These are phyloP conservation scores for Copidosoma floridanum DNA, from an alignment of 1,140 invertebrate genomes.

Conservation along the genomic window DNA sequence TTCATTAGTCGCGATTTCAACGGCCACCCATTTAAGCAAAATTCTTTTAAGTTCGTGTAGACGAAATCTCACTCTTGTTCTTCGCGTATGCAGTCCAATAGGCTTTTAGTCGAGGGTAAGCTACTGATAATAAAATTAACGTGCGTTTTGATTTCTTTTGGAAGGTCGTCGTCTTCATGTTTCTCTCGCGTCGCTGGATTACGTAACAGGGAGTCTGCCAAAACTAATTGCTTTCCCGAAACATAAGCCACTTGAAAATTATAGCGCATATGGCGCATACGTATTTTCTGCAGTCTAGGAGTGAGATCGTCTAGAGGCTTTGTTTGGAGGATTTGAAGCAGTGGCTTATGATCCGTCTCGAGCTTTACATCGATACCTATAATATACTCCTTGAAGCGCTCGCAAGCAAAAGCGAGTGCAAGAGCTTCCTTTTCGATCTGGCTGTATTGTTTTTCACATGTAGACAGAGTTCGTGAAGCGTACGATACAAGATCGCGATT, in stretches of 20 bases:
- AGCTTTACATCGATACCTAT: conserved; percentile 30
- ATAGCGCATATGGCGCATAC: conserved; percentile 42
- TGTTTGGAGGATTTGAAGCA: conserved; percentile 33
- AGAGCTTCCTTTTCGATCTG: conserved; percentile 39
- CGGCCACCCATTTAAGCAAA: conserved; percentile 23
- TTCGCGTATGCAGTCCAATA: conserved; percentile 6
- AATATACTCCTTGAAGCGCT: conserved; percentile 43
- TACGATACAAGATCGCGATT: conserved; percentile 27
- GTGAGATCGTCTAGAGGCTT: conserved; percentile 39
- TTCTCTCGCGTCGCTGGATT: conserved; percentile 8
- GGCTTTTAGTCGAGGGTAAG: background rate
- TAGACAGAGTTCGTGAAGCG: conserved; percentile 33
- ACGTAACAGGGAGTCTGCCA: conserved; percentile 39
- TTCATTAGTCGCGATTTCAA: conserved; percentile 13
- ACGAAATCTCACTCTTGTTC: conserved; percentile 28
- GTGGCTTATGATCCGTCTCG: too few species aligned
- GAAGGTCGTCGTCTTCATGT: background rate
- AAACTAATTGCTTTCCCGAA: conserved; percentile 38
- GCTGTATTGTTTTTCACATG: conserved; percentile 33
- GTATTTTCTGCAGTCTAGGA: conserved; percentile 43
- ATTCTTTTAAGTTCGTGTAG: conserved; percentile 28
- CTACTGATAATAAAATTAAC: conserved; percentile 10
- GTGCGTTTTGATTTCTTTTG: background rate
- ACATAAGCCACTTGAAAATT: conserved; percentile 34
- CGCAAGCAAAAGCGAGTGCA: conserved; percentile 30